These are phyloP conservation scores for Manis crassicaudata DNA, from an alignment of 2,797 vertebrate genomes.

Conservation along the genomic window DNA sequence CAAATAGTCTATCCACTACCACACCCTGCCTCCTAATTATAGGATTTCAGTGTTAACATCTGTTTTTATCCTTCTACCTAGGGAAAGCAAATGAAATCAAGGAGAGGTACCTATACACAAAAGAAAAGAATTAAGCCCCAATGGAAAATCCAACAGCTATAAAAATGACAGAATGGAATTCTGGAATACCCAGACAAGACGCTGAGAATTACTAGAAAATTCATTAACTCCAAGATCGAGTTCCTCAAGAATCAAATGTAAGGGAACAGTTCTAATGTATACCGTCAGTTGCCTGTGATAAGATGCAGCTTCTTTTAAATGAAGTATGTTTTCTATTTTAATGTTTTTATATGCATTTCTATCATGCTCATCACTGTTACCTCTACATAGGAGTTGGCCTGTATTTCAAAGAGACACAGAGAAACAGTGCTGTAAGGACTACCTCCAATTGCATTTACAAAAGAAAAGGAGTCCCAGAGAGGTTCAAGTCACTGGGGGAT, in stretches of 20 bases:
- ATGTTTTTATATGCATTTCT: neutral
- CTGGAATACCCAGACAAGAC: neutral
- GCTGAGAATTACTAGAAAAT: neutral
- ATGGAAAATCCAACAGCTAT: neutral
- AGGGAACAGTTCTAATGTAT: neutral
- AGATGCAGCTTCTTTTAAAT: neutral
- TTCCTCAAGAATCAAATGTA: neutral
- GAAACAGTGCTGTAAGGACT: neutral
- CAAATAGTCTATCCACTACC: neutral
- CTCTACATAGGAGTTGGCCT: neutral
- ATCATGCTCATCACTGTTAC: neutral
- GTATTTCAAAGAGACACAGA: neutral
- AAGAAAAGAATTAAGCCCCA: neutral
- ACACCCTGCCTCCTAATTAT: neutral
- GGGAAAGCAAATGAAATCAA: constrained; percentile 47
- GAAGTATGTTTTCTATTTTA: neutral
- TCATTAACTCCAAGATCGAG: neutral
- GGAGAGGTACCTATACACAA: neutral
- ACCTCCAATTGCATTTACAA: neutral
- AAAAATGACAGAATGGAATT: neutral
- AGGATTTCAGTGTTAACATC: neutral
- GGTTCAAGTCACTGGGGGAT: neutral
- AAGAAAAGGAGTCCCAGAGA: neutral
- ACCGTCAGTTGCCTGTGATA: neutral
- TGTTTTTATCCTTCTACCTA: neutral